Percentiles rank a stretch among this genome's conserved stretches.
Evolutionary conservation across 2,113 vertebrate species (phyloP).

Genomic region (Limnothrissa miodon): DNA sequence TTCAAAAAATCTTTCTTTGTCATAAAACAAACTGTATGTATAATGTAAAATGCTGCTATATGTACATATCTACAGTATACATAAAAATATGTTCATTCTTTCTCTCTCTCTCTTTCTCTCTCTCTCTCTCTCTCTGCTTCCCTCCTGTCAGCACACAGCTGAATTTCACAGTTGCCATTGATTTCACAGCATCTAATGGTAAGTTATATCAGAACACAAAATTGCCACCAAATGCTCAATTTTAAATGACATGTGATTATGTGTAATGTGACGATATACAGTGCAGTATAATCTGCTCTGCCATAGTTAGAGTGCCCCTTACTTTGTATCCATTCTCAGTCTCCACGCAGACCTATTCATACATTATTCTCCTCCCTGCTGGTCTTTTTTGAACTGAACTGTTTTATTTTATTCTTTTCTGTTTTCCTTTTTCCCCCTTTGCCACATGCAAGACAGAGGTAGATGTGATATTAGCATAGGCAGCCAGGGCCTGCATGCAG

Average conservation of each 20-base stretch:
- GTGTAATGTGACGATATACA: too few relatives aligned
- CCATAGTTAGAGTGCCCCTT: background rate
- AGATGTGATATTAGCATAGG: background rate
- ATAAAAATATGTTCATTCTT: background rate
- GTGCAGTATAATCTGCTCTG: background rate
- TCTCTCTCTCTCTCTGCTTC: background rate
- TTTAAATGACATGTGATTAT: background rate
- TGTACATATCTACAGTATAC: too few relatives aligned
- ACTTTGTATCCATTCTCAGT: background rate
- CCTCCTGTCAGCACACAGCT: slow-evolving; percentile 79
- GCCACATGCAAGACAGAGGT: background rate
- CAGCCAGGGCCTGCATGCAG: background rate
- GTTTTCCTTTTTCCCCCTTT: background rate
- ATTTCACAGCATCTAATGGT: slow-evolving; percentile 95
- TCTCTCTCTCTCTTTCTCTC: slow-evolving; percentile 35
- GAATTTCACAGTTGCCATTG: slow-evolving; percentile 93
- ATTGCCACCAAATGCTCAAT: background rate
- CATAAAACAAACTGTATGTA: too few relatives aligned
- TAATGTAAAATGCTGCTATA: too few relatives aligned
- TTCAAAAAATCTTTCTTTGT: too few relatives aligned
- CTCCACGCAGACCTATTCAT: background rate
- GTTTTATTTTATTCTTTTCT: background rate
- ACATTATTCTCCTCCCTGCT: background rate
- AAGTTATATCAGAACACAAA: slow-evolving; percentile 49
- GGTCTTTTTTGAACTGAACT: too few relatives aligned